Conservation (phyloP, 2,113 vertebrate species). For the Sinosuthora webbiana region DNA sequence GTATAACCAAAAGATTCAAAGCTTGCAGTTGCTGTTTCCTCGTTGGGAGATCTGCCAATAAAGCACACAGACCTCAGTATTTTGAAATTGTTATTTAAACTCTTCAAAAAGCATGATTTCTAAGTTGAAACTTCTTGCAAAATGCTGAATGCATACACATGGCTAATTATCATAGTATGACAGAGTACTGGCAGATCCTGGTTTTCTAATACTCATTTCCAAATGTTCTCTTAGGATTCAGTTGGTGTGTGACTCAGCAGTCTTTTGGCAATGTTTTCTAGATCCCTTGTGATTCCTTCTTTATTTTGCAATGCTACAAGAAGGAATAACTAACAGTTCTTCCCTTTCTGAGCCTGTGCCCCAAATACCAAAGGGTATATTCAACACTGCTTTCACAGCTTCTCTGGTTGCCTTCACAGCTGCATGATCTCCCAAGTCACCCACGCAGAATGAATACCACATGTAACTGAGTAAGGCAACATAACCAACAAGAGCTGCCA, state of each 20-base stretch:
- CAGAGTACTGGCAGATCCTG: not conserved
- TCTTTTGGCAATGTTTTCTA: constrained; percentile 42
- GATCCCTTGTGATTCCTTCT: not conserved
- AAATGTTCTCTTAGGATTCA: constrained; percentile 5
- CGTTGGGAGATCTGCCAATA: constrained; percentile 83
- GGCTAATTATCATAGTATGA: not conserved
- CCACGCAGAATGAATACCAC: not conserved
- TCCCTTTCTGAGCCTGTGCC: not conserved
- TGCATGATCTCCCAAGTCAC: not conserved
- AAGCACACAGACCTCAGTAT: constrained; percentile 37
- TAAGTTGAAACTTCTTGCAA: not conserved
- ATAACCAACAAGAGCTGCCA: constrained; percentile 6
- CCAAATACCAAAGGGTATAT: not conserved
- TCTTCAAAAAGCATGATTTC: not conserved
- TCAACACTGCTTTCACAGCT: constrained; percentile 6
- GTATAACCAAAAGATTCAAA: constrained; percentile 91
- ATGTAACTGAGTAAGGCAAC: not conserved
- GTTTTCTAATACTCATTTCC: constrained; percentile 33
- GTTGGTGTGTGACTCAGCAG: constrained; percentile 39
- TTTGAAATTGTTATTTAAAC: not conserved
- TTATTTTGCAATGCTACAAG: not conserved
- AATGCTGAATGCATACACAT: not conserved
- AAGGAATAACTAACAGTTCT: not conserved
- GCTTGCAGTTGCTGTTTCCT: constrained; percentile 92
- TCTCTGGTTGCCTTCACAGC: not conserved